A percentile compares a stretch with the other conserved stretches of the same genome.
Conservation (phyloP, 2,888 invertebrate species). For the Oxystoma pomonae region DNA sequence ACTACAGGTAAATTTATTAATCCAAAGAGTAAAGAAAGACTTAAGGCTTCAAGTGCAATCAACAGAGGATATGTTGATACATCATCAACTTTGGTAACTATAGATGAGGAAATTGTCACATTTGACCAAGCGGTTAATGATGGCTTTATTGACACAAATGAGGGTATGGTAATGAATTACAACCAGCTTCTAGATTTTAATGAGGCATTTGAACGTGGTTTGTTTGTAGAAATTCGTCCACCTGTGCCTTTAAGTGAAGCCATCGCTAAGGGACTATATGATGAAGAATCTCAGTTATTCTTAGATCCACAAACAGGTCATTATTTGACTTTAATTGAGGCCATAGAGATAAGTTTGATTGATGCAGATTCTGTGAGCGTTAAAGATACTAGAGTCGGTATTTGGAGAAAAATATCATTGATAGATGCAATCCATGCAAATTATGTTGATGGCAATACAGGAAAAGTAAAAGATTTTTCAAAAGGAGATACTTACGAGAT, state of each 20-base stretch:
- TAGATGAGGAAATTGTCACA: constrained; percentile 75
- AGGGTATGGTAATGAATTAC: constrained; percentile 60
- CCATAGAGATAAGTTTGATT: constrained; percentile 74
- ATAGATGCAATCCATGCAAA: constrained; percentile 72
- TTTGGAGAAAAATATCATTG: constrained; percentile 74
- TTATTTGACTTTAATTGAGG: constrained; percentile 75
- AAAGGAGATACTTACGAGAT: constrained; percentile 61
- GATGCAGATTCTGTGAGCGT: constrained; percentile 82
- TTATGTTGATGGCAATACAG: constrained; percentile 67
- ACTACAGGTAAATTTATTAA: constrained; percentile 78
- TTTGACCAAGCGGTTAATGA: constrained; percentile 78
- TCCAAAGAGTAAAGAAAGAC: constrained; percentile 72
- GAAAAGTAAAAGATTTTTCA: constrained; percentile 66
- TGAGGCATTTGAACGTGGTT: constrained; percentile 80
- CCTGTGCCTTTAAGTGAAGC: constrained; percentile 81
- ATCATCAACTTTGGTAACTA: constrained; percentile 78
- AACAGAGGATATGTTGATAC: constrained; percentile 80
- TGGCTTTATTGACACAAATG: constrained; percentile 70
- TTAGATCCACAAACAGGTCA: constrained; percentile 77
- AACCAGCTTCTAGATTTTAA: constrained; percentile 65
- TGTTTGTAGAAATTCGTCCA: constrained; percentile 75
- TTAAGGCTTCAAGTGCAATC: constrained; percentile 79
- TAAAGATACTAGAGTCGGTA: constrained; percentile 70
- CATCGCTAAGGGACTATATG: constrained; percentile 74
- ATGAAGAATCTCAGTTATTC: constrained; percentile 74